Conservation (phyloP, 92 coral and sea anemone species). For the Montipora capitata region DNA sequence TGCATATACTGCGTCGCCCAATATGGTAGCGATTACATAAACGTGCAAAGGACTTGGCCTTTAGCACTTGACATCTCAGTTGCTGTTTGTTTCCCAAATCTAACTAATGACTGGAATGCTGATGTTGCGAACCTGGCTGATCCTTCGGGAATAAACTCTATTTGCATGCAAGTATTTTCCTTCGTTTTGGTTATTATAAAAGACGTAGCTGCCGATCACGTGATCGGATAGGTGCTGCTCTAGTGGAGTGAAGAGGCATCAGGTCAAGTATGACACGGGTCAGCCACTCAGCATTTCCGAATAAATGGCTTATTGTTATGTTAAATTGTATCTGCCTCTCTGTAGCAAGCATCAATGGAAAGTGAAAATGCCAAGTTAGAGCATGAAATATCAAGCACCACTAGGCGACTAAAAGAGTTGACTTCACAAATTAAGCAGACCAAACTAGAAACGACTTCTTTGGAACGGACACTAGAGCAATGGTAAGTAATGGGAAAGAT, state of each 20-base stretch:
- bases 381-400: conserved; percentile 69
- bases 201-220: no score
- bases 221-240: no score
- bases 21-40: no score
- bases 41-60: no score
- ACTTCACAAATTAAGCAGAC: conserved; percentile 78
- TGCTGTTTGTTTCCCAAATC: neutral
- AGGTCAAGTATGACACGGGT: no score
- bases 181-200: no score
- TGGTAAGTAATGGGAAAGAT: conserved; percentile 52
- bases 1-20: no score
- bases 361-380: conserved; percentile 82
- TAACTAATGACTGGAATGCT: neutral
- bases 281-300: neutral
- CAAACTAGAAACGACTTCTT: conserved; percentile 58
- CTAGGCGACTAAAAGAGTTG: conserved; percentile 67
- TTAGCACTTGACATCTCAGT: neutral
- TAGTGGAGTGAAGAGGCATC: neutral
- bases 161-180: no score
- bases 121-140: no score
- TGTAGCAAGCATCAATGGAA: conserved; percentile 81
- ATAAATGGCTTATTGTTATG: neutral
- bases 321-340: neutral
- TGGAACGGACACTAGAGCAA: conserved; percentile 64
- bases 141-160: no score